Base-by-base conservation (phyloP, 2,113 vertebrate genomes). In the Phalacrocorax aristotelis region DNA sequence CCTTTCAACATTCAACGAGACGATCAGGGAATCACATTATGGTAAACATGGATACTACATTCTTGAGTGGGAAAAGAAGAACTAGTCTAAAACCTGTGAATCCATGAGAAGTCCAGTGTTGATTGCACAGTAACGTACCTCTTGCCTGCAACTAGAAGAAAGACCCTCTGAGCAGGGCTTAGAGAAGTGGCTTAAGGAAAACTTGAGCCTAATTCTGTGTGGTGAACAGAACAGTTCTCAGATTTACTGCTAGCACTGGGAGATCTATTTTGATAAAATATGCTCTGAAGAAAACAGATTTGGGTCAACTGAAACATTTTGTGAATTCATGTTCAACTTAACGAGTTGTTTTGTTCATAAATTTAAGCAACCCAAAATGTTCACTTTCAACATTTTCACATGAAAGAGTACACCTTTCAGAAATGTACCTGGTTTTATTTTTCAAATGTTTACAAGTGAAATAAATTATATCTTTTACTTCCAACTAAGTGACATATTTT, bases 1-100 rank as follows among this genome's bases (percentile, higher is more conserved):
- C 85, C 90, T 95, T 97, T 95, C 95, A 93, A 77, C 86, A 65
- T 97, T 84, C 95, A 95, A 54, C 93, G 49, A 72, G 95, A 93
- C 6, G 17, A 84, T 95, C 83, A 95, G 78, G 81, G 94, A 96
- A 97, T 93, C 89, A 66, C 81, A 60, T 83, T 71, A 64, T 81
- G 80, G 80, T 26, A 82, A 87, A 58, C 0, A 10, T 23, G 90
- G 80, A 32, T 93, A 4, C 57, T 91, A 3, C 61, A 57, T 13
- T 52, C 91, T 95, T 34, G 61, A 87, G 68, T 68, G 57, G 79
- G 42, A 60, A 70, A 70, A 75, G 60, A 51, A 64, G 69, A 90
- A 76, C 79, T 87, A 76, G 18, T 48, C 86, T 92, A 19, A 82
- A 87, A 71, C 57, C 8, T 72, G 52, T 36, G 76, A 89, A 84